Percentiles rank a stretch among this genome's conserved stretches.
Evolutionary conservation across 2,888 invertebrate genomes (phyloP).

Genomic region (Acanthosepion pharaonis): DNA sequence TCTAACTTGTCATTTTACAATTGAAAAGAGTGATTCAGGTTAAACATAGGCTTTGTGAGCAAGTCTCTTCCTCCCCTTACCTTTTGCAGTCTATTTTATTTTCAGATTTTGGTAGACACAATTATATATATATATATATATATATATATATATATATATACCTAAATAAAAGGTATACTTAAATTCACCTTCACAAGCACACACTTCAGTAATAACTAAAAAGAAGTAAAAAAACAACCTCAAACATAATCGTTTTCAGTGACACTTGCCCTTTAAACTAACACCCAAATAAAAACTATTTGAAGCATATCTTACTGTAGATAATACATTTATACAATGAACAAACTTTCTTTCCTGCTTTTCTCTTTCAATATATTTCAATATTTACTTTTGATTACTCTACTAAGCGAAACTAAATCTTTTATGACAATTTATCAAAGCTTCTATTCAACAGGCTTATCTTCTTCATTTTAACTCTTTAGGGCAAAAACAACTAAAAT

Average conservation of each 20-base stretch:
- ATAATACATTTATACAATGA: background rate
- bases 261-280: too few species aligned
- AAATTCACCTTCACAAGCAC: background rate
- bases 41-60: too few species aligned
- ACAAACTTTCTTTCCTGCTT: background rate
- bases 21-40: too few species aligned
- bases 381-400: background rate
- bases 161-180: background rate
- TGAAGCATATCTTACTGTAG: background rate
- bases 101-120: background rate
- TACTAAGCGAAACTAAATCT: background rate
- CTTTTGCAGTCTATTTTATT: too few species aligned
- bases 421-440: too few species aligned
- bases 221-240: too few species aligned
- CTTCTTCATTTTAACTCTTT: too few species aligned
- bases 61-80: too few species aligned
- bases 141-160: background rate
- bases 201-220: background rate
- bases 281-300: background rate
- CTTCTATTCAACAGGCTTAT: too few species aligned
- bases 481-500: too few species aligned
- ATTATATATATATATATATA: background rate
- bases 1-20: too few species aligned
- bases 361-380: background rate
- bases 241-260: too few species aligned